Conservation (phyloP, 1,140 invertebrate genomes). For the Heliothis subflexa region DNA sequence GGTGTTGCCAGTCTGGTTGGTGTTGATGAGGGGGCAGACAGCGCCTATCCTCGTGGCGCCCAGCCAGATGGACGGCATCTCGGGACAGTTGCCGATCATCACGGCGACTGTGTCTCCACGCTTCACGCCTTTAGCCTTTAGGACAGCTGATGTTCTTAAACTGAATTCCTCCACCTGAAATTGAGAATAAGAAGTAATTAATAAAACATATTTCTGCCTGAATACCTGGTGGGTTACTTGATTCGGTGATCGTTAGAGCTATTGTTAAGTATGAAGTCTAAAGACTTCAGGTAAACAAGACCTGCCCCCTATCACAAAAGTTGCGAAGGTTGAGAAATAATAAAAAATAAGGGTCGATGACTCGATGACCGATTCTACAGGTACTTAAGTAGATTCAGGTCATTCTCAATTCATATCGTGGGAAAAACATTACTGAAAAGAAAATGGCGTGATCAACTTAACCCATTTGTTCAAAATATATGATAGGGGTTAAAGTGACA, state of each 20-base stretch:
- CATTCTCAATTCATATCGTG: neutral
- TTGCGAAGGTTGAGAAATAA: no score
- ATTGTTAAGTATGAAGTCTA: no score
- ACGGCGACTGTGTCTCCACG: slow-evolving; percentile 95
- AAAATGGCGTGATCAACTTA: slow-evolving; percentile 7
- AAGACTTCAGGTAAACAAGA: neutral
- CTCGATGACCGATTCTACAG: no score
- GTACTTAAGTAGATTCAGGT: no score
- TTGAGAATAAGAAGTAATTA: neutral
- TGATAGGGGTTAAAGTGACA: slow-evolving; percentile 3
- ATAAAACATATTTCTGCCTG: no score
- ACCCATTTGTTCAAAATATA: neutral
- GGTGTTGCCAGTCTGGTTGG: slow-evolving; percentile 93
- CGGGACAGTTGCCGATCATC: slow-evolving; percentile 95
- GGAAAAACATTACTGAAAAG: neutral
- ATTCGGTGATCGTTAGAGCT: no score
- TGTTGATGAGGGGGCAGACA: slow-evolving; percentile 96
- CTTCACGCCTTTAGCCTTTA: slow-evolving; percentile 91
- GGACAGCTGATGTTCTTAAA: slow-evolving; percentile 93
- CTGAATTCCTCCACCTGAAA: slow-evolving; percentile 93
- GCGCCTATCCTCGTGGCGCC: slow-evolving; percentile 95
- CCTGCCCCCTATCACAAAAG: neutral
- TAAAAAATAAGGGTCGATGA: no score
- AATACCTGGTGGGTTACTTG: no score
- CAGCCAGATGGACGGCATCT: slow-evolving; percentile 95